Evolutionary conservation across 2,888 invertebrate genomes (phyloP), one percentile per base, ranked within the genome.

Genomic region (Coecobrya sp.): DNA sequence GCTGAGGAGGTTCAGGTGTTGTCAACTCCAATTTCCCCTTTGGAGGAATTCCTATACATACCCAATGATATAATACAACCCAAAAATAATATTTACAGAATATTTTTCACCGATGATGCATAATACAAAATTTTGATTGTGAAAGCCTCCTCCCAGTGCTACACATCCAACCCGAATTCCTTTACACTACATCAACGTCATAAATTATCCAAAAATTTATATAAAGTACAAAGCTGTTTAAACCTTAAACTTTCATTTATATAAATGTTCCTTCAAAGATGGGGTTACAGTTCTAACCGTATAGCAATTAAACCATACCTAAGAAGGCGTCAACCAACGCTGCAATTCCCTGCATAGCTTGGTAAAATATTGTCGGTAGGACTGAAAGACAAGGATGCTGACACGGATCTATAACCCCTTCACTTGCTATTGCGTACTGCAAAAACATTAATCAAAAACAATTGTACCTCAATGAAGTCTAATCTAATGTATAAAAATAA

Each of bases 271-370:
- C 16, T 52, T 7, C 16, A 68, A 30, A 68, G 10, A 49, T 49
- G 5, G 2, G 25, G 11, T 65, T 65, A 3, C 0, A 3, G 27
- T 25, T 1, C 11, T 4, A 4, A 45, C 8, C 1, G 42, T 19
- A 45, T 19, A 45, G 73, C 11, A 5, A 19, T 19, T 13, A 49
- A 79, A 27, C 7, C 59, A 22, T 96, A 98, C 99, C 99, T 94
- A 99, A 96, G 96, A 99, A 99, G 0, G 99, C 98, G 96, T 99
- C 99, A 16, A 99, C 98, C 95, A 99, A 97, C 45, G 98, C 98
- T 0, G 99, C 98, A 92, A 99, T 97, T 59, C 99, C 99, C 96
- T 97, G 98, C 96, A 99, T 98, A 10, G 99, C 99, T 95, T 98
- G 98, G 95, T 98, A 97, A 96, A 99, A 99, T 95, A 99, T 99